Evolutionary conservation across 2,888 invertebrate species (phyloP).

Genomic region (Listrodromus nycthemerus): DNA sequence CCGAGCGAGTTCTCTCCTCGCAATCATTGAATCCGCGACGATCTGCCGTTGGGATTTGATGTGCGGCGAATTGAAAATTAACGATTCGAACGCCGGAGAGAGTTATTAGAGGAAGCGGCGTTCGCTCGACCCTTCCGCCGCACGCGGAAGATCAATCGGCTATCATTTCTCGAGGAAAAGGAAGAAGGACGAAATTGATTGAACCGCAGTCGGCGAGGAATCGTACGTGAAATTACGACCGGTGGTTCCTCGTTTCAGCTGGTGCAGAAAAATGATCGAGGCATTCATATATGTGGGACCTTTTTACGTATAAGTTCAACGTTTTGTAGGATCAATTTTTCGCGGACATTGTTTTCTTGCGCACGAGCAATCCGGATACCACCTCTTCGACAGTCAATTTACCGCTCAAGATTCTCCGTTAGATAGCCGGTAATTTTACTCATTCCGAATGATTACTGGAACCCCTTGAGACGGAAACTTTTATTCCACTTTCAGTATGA

Average conservation of each 20-base stretch:
- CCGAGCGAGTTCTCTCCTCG: conserved; percentile 15
- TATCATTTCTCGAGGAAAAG: background rate
- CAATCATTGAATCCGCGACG: conserved; percentile 20
- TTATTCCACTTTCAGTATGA: too few species aligned
- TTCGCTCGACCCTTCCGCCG: background rate
- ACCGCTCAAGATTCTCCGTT: too few species aligned
- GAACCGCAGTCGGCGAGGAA: background rate
- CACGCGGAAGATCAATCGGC: conserved; percentile 6
- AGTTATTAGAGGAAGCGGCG: conserved; percentile 11
- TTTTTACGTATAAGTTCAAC: too few species aligned
- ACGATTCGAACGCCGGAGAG: conserved; percentile 1
- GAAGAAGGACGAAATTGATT: background rate
- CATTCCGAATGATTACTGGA: too few species aligned
- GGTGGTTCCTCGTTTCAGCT: background rate
- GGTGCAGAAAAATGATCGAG: background rate
- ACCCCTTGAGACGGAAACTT: background rate
- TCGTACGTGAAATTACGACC: background rate
- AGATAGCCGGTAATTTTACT: too few species aligned
- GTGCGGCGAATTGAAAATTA: conserved; percentile 19
- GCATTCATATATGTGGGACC: background rate
- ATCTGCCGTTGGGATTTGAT: conserved; percentile 12
- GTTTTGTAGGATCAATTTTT: too few species aligned
- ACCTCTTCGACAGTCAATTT: too few species aligned
- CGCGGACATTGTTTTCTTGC: too few species aligned
- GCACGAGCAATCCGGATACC: too few species aligned